Base-by-base conservation (phyloP, 2,113 vertebrate genomes). In the Antechinus flavipes region DNA sequence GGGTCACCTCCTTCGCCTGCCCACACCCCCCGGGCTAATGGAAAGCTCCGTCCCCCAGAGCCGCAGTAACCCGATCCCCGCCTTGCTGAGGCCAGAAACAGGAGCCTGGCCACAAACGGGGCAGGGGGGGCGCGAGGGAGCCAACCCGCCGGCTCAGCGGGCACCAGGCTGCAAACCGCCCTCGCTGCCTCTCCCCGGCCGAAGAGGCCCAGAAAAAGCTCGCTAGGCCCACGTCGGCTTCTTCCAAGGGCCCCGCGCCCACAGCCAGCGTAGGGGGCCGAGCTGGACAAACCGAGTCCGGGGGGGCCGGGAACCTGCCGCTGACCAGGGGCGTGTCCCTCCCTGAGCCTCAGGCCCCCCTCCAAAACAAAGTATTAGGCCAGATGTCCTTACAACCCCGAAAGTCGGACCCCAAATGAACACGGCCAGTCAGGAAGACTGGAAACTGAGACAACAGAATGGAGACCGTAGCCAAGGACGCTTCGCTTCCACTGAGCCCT, bases 41-140 rank as follows among this genome's bases (percentile, higher is more conserved):
- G 52, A 91, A 96, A 92, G 90, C 84, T 91, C 76, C 23, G 19
- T 89, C 54, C 93, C 68, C 30, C 68, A 90, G 35, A 68, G 24
- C 91, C 68, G n/a, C 19, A 46, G 49, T 30, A 93, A 96, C 89
- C 92, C 76, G 46, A 91, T 53, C 23, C 42, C 54, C 53, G 56
- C 61, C 91, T 50, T 91, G 90, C 90, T 93, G 91, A n/a, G 54
- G 68, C 50, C 53, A 90, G 46, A 30, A 35, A 19, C 23, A 0
- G 23, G 54, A 89, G 47, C 76, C 47, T 9, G 47, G 94, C 93
- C 52, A 47, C 89, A 90, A 90, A n/a, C 46, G 26, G 49, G 47
- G 47, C 89, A 50, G 89, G 89, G 24, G 46, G 49, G 49, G 30
- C 4, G 12, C 26, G 27, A 35, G 58, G 27, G 68, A 42, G 68